Percentiles rank a stretch among this genome's conserved stretches.
Conservation (phyloP, 2,797 vertebrate species). For the Micromesistius poutassou region DNA sequence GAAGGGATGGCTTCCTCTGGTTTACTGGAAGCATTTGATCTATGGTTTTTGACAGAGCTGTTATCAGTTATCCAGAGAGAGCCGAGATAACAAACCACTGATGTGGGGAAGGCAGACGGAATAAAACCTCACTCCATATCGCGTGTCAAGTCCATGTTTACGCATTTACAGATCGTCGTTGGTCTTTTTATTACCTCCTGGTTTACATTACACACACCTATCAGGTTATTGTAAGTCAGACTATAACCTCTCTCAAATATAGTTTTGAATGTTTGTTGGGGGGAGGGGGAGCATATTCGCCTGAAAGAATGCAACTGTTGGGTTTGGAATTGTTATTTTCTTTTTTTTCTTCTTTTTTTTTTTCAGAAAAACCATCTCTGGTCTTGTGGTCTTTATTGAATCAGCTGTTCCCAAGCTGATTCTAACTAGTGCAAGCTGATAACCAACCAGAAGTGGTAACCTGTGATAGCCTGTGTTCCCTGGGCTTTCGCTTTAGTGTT, state of each 20-base stretch:
- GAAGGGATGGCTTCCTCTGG: conserved; percentile 7
- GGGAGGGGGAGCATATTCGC: not conserved
- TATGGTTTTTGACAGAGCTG: conserved; percentile 1
- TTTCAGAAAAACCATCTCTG: not conserved
- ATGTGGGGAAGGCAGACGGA: not conserved
- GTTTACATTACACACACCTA: not conserved
- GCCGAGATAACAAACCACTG: not conserved
- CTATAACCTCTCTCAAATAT: not conserved
- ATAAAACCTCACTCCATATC: too few species aligned
- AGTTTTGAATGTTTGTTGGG: not conserved
- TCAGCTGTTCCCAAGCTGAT: not conserved
- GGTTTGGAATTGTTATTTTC: not conserved
- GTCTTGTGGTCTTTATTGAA: not conserved
- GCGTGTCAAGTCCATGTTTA: too few species aligned
- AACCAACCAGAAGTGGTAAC: not conserved
- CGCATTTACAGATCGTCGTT: not conserved
- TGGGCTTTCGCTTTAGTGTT: not conserved
- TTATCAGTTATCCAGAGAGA: not conserved
- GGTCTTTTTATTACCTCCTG: not conserved
- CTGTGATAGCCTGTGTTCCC: not conserved
- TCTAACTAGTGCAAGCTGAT: not conserved
- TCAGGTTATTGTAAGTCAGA: not conserved
- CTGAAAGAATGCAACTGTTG: not conserved
- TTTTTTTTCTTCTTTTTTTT: too few species aligned
- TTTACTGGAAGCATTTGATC: conserved; percentile 3